A percentile compares a stretch with the other conserved stretches of the same genome.
Conservation (phyloP, 2,888 invertebrate genomes). For the Eilema caniola region DNA sequence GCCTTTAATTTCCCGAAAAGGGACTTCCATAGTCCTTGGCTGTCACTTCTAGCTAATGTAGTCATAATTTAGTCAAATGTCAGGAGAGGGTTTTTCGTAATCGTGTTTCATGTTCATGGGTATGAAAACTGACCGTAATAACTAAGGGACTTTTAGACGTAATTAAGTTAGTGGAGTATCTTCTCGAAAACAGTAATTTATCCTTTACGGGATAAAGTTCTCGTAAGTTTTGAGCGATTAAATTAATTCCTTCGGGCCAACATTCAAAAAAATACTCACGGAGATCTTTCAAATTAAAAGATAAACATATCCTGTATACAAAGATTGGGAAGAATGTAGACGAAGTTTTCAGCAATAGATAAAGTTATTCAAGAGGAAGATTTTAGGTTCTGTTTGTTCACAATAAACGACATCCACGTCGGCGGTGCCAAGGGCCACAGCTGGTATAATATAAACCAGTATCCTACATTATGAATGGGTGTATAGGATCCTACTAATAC, state of each 20-base stretch:
- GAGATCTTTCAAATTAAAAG: no score
- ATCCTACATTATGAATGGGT: no score
- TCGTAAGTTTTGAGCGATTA: neutral
- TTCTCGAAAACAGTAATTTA: neutral
- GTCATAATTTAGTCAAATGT: neutral
- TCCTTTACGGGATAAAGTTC: neutral
- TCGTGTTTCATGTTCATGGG: neutral
- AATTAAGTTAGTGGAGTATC: neutral
- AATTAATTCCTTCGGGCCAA: neutral
- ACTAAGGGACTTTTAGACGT: neutral
- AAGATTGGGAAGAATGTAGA: no score
- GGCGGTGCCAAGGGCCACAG: no score
- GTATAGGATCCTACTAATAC: no score
- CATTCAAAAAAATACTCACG: no score
- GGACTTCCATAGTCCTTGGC: conserved; percentile 21
- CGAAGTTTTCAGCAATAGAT: no score
- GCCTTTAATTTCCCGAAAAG: conserved; percentile 27
- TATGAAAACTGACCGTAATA: neutral
- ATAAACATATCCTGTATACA: no score
- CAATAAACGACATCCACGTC: no score
- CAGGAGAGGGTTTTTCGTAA: neutral
- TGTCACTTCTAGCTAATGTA: neutral
- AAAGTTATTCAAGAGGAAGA: no score
- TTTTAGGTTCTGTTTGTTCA: no score
- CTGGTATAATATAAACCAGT: no score